These are phyloP conservation scores for Dallia pectoralis DNA, from an alignment of 2,797 vertebrate species.

Conservation along the genomic window DNA sequence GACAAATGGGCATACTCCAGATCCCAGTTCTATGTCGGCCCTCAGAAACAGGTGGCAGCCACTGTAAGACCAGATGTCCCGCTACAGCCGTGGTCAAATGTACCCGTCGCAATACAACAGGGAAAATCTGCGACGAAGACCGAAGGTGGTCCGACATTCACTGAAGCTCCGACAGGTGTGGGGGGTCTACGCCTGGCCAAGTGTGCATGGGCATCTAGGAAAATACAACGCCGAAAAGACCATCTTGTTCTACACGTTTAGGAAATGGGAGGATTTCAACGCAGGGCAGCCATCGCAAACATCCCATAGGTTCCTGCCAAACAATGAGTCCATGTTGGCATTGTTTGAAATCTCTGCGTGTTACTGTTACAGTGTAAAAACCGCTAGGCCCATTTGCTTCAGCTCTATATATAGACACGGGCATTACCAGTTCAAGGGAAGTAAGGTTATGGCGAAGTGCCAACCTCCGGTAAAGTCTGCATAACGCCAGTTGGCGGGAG, in stretches of 20 bases:
- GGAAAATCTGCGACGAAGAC: conserved; percentile 66
- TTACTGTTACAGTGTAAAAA: conserved; percentile 65
- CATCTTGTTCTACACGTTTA: conserved; percentile 32
- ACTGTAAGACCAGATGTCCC: conserved; percentile 74
- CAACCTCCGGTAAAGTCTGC: conserved; percentile 63
- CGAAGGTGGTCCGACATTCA: conserved; percentile 69
- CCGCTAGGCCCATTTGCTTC: conserved; percentile 71
- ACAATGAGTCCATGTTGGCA: conserved; percentile 61
- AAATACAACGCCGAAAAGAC: conserved; percentile 46
- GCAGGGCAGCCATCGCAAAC: conserved; percentile 62
- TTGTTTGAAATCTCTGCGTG: conserved; percentile 62
- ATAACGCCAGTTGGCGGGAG: conserved; percentile 62
- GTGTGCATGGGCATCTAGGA: conserved; percentile 29
- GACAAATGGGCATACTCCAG: conserved; percentile 74
- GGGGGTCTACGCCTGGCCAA: conserved; percentile 33
- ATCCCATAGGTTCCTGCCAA: conserved; percentile 52
- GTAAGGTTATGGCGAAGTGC: conserved; percentile 67
- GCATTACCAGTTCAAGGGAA: conserved; percentile 70
- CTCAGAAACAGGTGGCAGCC: conserved; percentile 75
- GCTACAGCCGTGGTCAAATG: conserved; percentile 59
- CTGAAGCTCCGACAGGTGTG: conserved; percentile 42
- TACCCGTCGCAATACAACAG: conserved; percentile 61
- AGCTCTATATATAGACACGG: conserved; percentile 75
- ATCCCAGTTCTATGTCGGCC: conserved; percentile 64
- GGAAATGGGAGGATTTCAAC: conserved; percentile 61